Evolutionary conservation across 2,113 vertebrate genomes (phyloP), one percentile per base, ranked within the genome.

Genomic region (zebrafish (Danio rerio)): DNA sequence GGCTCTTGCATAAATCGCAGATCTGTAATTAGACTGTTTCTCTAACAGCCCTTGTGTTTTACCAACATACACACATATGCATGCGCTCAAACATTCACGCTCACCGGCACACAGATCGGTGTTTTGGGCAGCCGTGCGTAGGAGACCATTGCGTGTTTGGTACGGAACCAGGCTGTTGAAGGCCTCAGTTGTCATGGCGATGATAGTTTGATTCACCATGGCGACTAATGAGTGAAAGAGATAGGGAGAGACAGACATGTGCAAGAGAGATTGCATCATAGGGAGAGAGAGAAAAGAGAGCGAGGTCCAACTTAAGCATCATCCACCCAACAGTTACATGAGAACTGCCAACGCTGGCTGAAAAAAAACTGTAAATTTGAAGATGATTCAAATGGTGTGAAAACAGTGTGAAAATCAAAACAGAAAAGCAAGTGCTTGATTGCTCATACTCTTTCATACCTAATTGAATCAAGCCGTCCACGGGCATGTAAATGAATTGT

Each of bases 61-160:
- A 87, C 70, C 81, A 82, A 87, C 80, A 84, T 83, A 81, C 80
- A 82, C 84, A 85, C 82, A 80, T 78, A 84, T 71, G 78, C 76
- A 65, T 15, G n/a, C 75, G 80, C 81, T 50, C 75, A 86, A 81
- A 83, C 70, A 83, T 75, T 55, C 81, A 18, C 5, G 18, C 47
- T 74, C 81, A 53, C 75, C 72, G 75, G 73, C 84, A 82, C 71
- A 78, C 40, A 81, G 10, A 59, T 42, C 65, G 7, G 77, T 13
- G 42, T 86, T 86, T 83, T 81, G 81, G 79, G 55, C 85, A 85
- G 78, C 69, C 81, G 79, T 85, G 86, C 86, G 86, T 87, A 87
- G 86, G 86, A 85, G 86, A 85, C 70, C 81, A 80, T 87, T 87
- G 79, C 86, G 84, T 87, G 86, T 87, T 87, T 84, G 78, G 78